Evolutionary conservation across 30 jellyfish, hydroid and myxozoan genomes (phyloP).

Genomic region (Morbakka virulenta): DNA sequence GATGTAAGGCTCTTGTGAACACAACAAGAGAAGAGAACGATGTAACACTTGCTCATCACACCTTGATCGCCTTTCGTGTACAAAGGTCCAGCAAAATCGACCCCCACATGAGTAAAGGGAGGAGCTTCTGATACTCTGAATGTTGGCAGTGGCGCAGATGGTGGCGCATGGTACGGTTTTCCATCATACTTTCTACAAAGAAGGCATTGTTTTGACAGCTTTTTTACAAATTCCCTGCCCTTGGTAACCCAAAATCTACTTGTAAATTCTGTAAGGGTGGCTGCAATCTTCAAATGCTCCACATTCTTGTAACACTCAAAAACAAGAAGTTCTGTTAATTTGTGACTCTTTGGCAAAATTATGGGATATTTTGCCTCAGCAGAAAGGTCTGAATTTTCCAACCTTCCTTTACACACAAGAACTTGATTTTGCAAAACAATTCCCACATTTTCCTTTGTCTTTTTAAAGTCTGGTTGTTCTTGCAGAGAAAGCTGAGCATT

Average conservation of each 20-base stretch:
- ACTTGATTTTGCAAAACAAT: constrained; percentile 3
- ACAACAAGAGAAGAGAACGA: neutral
- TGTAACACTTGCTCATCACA: neutral
- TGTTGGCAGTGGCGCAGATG: neutral
- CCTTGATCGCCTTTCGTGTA: neutral
- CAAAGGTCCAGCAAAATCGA: too few relatives aligned
- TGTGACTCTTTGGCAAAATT: too few relatives aligned
- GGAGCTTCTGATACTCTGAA: neutral
- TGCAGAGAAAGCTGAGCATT: neutral
- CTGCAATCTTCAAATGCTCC: constrained; percentile 47
- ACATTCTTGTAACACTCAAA: constrained; percentile 30
- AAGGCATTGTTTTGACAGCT: neutral
- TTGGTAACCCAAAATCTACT: neutral
- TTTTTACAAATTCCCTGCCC: neutral
- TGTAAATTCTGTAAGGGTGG: too few relatives aligned
- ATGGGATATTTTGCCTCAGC: too few relatives aligned
- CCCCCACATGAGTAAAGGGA: too few relatives aligned
- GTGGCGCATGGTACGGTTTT: neutral
- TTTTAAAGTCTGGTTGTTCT: constrained; percentile 1
- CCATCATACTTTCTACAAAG: neutral
- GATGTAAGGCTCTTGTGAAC: neutral
- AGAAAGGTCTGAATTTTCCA: too few relatives aligned
- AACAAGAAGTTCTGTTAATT: too few relatives aligned
- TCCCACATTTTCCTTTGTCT: constrained; percentile 6
- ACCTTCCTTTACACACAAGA: too few relatives aligned